Evolutionary conservation across 2,888 invertebrate species (phyloP).

Genomic region (Caenorhabditis becei): DNA sequence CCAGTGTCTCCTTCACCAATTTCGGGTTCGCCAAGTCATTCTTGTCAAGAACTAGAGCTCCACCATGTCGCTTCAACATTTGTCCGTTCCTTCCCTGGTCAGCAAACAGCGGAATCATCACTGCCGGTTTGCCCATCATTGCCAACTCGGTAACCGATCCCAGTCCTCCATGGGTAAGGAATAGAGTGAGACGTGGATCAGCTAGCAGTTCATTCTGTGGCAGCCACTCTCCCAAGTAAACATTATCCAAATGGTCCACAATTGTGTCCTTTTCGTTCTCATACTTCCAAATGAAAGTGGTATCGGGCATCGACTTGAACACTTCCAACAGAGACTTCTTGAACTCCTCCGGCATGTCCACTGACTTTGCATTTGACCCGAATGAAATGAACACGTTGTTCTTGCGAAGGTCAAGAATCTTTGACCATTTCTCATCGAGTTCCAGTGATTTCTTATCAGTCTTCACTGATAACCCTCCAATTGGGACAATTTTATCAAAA

Average conservation of each 20-base stretch:
- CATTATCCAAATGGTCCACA: conserved; percentile 60
- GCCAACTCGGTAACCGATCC: conserved; percentile 60
- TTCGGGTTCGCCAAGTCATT: conserved; percentile 49
- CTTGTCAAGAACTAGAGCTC: conserved; percentile 59
- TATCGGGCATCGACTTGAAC: conserved; percentile 54
- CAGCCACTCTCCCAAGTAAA: conserved; percentile 53
- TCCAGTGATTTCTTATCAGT: conserved; percentile 41
- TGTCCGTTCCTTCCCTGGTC: conserved; percentile 70
- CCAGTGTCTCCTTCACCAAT: conserved; percentile 42
- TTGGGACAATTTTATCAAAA: conserved; percentile 63
- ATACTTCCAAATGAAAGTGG: conserved; percentile 72
- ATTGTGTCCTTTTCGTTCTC: conserved; percentile 55
- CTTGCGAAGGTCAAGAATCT: conserved; percentile 48
- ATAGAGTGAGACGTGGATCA: conserved; percentile 58
- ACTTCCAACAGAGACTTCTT: conserved; percentile 45
- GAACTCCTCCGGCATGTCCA: conserved; percentile 53
- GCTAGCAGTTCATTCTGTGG: conserved; percentile 58
- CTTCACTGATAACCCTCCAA: conserved; percentile 61
- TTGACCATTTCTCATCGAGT: conserved; percentile 57
- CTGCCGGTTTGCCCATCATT: conserved; percentile 60
- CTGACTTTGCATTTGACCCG: conserved; percentile 57
- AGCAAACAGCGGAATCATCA: conserved; percentile 68
- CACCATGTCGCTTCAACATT: conserved; percentile 63
- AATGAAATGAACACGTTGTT: conserved; percentile 64
- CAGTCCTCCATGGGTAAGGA: conserved; percentile 68